Evolutionary conservation across 2,113 vertebrate genomes (phyloP).

Genomic region (Hemichromis elongatus): DNA sequence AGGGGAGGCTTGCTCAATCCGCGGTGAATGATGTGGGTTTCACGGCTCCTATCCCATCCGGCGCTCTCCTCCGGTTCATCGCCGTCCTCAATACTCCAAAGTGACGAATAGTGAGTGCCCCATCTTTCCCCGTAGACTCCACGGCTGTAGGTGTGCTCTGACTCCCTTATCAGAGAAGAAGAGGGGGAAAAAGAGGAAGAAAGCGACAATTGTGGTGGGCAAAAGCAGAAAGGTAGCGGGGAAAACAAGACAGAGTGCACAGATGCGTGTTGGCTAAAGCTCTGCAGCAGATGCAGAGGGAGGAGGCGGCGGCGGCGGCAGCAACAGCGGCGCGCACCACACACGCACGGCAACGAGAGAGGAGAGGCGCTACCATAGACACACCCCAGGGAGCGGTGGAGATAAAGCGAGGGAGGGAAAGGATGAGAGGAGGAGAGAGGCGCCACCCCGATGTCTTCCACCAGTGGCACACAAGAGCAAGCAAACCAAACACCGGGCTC

Average conservation of each 20-base stretch:
- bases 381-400: slow-evolving; percentile 66
- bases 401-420: slow-evolving; percentile 20
- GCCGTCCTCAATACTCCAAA: slow-evolving; percentile 54
- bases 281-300: slow-evolving; percentile 64
- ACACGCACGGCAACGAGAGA: background rate
- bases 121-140: background rate
- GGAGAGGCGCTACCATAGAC: slow-evolving; percentile 53
- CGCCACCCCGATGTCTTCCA: slow-evolving; percentile 29
- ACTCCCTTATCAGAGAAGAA: background rate
- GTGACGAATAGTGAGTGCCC: slow-evolving; percentile 41
- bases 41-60: slow-evolving; percentile 57
- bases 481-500: slow-evolving; percentile 49
- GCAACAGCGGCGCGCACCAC: slow-evolving; percentile 3
- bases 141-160: slow-evolving; percentile 6
- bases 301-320: slow-evolving; percentile 20
- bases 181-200: background rate
- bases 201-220: background rate
- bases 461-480: slow-evolving; percentile 41
- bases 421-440: background rate
- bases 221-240: background rate
- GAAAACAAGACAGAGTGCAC: slow-evolving; percentile 4
- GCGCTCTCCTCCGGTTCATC: slow-evolving; percentile 38
- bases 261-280: slow-evolving; percentile 47
- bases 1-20: slow-evolving; percentile 43
- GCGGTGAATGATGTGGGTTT: slow-evolving; percentile 66